A percentile compares a stretch with the other conserved stretches of the same genome.
Conservation (phyloP, 2,888 invertebrate genomes). For the Apotomis betuletana region DNA sequence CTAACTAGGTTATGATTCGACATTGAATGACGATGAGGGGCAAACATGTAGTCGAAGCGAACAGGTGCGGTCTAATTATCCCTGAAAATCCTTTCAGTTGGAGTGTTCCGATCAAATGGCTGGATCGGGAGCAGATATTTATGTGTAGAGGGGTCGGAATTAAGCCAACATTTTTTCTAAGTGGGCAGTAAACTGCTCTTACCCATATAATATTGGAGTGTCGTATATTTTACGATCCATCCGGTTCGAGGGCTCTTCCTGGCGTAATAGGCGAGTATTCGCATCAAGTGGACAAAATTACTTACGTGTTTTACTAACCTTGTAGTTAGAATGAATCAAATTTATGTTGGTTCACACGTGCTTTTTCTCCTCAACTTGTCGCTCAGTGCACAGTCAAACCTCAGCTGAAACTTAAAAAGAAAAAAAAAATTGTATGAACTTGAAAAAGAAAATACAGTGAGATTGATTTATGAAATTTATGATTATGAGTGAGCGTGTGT, state of each 20-base stretch:
- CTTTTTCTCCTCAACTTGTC: no score
- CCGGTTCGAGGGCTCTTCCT: slow-evolving; percentile 70
- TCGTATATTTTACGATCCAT: slow-evolving; percentile 81
- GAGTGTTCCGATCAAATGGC: slow-evolving; percentile 71
- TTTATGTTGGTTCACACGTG: no score
- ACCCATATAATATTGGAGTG: slow-evolving; percentile 76
- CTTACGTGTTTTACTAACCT: slow-evolving; percentile 70
- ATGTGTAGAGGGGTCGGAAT: slow-evolving; percentile 65
- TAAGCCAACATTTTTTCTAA: slow-evolving; percentile 81
- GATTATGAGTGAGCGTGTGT: slow-evolving; percentile 4
- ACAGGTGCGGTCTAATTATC: slow-evolving; percentile 70
- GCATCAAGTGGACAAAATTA: slow-evolving; percentile 75
- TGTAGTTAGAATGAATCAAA: neutral
- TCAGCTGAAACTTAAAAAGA: no score
- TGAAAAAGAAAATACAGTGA: no score
- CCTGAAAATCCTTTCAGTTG: slow-evolving; percentile 58
- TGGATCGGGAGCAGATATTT: slow-evolving; percentile 74
- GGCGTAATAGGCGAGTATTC: slow-evolving; percentile 64
- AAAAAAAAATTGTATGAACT: no score
- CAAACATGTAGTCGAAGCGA: slow-evolving; percentile 39
- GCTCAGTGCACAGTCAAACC: no score
- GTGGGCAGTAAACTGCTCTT: slow-evolving; percentile 77
- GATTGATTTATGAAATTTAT: no score
- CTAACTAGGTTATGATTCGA: slow-evolving; percentile 37
- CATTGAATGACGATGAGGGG: slow-evolving; percentile 19